Base-by-base conservation (phyloP, 2,888 invertebrate species). In the Heliconius cydno region DNA sequence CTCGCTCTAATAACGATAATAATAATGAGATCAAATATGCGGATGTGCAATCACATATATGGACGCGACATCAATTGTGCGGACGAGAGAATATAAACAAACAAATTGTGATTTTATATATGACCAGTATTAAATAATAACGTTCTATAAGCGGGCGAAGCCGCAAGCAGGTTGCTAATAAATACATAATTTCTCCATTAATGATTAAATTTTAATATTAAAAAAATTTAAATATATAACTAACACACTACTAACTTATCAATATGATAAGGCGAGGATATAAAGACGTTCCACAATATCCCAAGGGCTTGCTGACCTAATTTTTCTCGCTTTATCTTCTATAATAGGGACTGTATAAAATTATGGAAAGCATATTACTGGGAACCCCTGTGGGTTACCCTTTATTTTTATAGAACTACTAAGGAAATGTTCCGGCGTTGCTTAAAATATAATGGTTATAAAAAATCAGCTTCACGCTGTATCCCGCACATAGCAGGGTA, bases 241-340 rank as follows among this genome's bases (percentile, higher is more conserved):
- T 6, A 60, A n/a, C 30, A 60, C 3, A 34, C 5, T 72, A 57
- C 22, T 73, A 57, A 70, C 13, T 70, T 63, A 75, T 68, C 60
- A 15, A 70, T 83, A 57, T 66, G 46, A 38, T 38, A 22, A 52
- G 71, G 74, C 52, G 52, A 28, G 46, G 13, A n/a, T 72, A 76
- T 52, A 38, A 76, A 80, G 75, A 63, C 74, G 71, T 52, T 79
- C 68, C 38, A 66, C 52, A 67, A 78, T 73, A 73, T 80, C 84
- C 82, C 82, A 74, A 63, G 82, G 75, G 84, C 63, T 76, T 13
- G 66, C 79, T 81, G 83, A 84, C 84, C 84, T 84, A 84, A 84
- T 86, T 87, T 86, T 85, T 86, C 85, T 83, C 82, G 83, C 84
- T 85, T 84, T 83, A 84, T 82, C 82, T 82, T 78, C 82, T 82